phyloP scores from a whole-genome alignment of 1,140 invertebrate species.

The Oedothorax gibbosus region DNA sequence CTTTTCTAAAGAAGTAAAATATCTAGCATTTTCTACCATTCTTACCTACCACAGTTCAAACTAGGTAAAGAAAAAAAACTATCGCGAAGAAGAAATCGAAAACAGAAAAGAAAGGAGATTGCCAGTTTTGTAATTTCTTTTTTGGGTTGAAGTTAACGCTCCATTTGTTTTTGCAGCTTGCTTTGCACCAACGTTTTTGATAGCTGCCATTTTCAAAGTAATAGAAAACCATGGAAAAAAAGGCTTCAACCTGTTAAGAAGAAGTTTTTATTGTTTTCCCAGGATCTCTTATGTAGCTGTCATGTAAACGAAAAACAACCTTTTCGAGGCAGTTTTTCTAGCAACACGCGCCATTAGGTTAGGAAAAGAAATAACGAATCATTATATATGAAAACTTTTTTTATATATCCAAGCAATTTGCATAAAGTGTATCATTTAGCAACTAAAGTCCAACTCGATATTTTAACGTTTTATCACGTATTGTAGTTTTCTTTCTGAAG shows the following conservation, averaged over 20 bases:
- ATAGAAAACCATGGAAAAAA: slow-evolving; percentile 23
- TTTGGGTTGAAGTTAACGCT: slow-evolving; percentile 41
- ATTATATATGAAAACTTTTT: no score
- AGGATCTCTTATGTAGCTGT: slow-evolving; percentile 40
- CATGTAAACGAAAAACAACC: slow-evolving; percentile 9
- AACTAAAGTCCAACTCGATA: no score
- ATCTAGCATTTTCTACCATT: neutral
- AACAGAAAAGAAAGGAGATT: slow-evolving; percentile 20
- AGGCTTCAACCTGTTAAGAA: slow-evolving; percentile 21
- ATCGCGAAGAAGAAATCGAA: slow-evolving; percentile 4
- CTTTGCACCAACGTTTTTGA: slow-evolving; percentile 30
- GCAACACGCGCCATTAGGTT: slow-evolving; percentile 2
- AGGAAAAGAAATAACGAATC: no score
- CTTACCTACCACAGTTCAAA: slow-evolving; percentile 3
- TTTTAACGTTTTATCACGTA: no score
- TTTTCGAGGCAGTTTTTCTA: slow-evolving; percentile 9
- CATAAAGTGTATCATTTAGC: no score
- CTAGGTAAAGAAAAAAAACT: slow-evolving; percentile 14
- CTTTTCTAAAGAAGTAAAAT: no score
- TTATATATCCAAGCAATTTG: no score
- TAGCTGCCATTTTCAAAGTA: slow-evolving; percentile 38
- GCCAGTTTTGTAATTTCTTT: slow-evolving; percentile 4
- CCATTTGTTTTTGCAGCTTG: slow-evolving; percentile 12
- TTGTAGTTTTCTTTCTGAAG: no score
- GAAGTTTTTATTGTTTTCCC: slow-evolving; percentile 34